Conservation (phyloP, 2,888 invertebrate species). For the Lepidocyrtoides sp. region DNA sequence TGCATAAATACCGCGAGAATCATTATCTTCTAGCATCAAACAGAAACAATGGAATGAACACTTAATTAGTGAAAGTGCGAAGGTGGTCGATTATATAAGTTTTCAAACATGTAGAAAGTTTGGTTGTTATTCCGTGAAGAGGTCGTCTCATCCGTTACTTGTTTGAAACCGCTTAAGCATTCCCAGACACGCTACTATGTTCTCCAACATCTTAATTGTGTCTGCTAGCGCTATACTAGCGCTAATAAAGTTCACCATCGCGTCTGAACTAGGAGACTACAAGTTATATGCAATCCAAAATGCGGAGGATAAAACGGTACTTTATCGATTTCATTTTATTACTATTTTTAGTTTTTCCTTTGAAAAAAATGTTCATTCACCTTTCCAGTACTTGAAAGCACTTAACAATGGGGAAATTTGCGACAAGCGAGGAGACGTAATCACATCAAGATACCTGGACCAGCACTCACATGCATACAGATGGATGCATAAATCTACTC, state of each 20-base stretch:
- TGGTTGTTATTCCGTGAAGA: no score
- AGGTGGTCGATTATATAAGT: no score
- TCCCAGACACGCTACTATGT: no score
- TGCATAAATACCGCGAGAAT: no score
- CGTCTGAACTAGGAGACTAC: conserved; percentile 29
- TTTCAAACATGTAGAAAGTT: no score
- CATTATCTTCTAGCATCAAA: no score
- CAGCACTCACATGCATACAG: conserved; percentile 39
- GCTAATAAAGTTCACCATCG: background rate
- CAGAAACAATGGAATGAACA: no score
- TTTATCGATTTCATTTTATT: background rate
- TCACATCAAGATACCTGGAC: conserved; percentile 56
- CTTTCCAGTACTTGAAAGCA: conserved; percentile 59
- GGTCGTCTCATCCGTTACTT: no score
- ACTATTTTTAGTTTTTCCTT: background rate
- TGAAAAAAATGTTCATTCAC: background rate
- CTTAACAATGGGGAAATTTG: conserved; percentile 61
- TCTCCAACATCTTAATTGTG: background rate
- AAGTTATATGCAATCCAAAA: conserved; percentile 61
- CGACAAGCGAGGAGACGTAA: conserved; percentile 59
- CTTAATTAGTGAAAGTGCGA: no score
- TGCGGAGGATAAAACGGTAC: conserved; percentile 63
- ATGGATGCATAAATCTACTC: conserved; percentile 43
- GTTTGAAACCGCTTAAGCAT: no score
- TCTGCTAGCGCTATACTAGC: no score